Percentiles rank a stretch among this genome's conserved stretches.
phyloP scores from a whole-genome alignment of 2,113 vertebrate species.

The Monopterus albus region DNA sequence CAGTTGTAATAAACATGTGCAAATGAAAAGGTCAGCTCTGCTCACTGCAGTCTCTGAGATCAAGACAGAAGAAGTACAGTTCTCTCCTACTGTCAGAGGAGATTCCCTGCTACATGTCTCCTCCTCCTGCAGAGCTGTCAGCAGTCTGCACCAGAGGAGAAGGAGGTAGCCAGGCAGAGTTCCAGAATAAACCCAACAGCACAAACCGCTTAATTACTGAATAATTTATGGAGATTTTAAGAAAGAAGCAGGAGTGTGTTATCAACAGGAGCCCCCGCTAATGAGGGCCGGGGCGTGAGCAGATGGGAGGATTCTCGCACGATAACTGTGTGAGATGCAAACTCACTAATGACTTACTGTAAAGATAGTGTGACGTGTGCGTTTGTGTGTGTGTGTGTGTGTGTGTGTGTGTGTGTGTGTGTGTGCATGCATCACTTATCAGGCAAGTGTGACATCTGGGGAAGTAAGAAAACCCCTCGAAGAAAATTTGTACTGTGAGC shows the following conservation, averaged over 20 bases:
- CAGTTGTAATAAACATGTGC: background rate
- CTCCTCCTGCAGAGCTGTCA: conserved; percentile 28
- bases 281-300: conserved; percentile 54
- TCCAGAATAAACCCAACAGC: conserved; percentile 48
- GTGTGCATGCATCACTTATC: conserved; percentile 16
- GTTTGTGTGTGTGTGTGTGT: background rate
- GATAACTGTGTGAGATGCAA: conserved; percentile 58
- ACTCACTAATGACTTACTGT: conserved; percentile 63
- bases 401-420: conserved; percentile 1
- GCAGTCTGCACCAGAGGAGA: conserved; percentile 7
- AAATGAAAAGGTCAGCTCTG: background rate
- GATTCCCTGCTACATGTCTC: conserved; percentile 14
- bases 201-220: conserved; percentile 67
- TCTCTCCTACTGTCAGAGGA: background rate
- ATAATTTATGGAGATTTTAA: conserved; percentile 61
- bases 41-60: background rate
- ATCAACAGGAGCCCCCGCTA: conserved; percentile 52
- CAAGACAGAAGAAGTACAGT: background rate
- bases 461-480: conserved; percentile 31
- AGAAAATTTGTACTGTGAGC: conserved; percentile 6
- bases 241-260: conserved; percentile 44
- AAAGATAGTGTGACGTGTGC: conserved; percentile 41
- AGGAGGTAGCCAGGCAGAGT: background rate
- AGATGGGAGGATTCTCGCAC: conserved; percentile 65
- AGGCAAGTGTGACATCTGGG: conserved; percentile 60